phyloP scores from a whole-genome alignment of 2,113 vertebrate species.

The Paradoxurus hermaphroditus region DNA sequence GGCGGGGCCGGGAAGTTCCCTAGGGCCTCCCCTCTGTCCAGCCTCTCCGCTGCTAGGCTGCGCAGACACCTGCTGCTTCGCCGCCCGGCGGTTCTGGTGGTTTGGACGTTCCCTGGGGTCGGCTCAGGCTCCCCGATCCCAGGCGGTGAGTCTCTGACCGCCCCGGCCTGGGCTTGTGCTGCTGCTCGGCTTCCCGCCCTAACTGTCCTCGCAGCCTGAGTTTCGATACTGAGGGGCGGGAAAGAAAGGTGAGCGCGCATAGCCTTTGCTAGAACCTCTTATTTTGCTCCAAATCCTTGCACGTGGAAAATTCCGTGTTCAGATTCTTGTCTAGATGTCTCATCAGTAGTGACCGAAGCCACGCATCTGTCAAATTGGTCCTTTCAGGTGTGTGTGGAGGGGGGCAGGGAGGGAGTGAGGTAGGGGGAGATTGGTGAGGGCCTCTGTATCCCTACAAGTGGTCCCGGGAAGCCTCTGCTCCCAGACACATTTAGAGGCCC shows the following conservation, averaged over 20 bases:
- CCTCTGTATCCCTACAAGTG: too few relatives aligned
- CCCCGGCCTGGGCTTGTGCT: not conserved
- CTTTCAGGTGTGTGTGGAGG: not conserved
- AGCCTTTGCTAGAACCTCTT: not conserved
- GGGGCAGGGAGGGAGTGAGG: not conserved
- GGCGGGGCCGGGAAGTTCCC: accelerated
- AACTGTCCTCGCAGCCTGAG: accelerated
- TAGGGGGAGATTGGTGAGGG: not conserved
- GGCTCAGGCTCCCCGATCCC: not conserved
- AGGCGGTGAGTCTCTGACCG: not conserved
- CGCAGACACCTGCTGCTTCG: not conserved
- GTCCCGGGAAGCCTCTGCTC: not conserved
- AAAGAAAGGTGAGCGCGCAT: not conserved
- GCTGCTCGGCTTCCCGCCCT: not conserved
- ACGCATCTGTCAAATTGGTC: not conserved
- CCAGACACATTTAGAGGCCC: too few relatives aligned
- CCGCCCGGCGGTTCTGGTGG: not conserved
- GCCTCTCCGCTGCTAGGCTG: not conserved
- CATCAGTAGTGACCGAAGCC: not conserved
- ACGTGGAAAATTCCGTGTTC: not conserved
- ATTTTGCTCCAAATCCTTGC: not conserved
- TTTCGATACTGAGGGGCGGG: not conserved
- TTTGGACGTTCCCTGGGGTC: not conserved
- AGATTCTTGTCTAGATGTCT: not conserved
- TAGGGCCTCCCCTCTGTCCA: accelerated